Evolutionary conservation across 2,888 invertebrate genomes (phyloP).

Genomic region (Athalia circularis): DNA sequence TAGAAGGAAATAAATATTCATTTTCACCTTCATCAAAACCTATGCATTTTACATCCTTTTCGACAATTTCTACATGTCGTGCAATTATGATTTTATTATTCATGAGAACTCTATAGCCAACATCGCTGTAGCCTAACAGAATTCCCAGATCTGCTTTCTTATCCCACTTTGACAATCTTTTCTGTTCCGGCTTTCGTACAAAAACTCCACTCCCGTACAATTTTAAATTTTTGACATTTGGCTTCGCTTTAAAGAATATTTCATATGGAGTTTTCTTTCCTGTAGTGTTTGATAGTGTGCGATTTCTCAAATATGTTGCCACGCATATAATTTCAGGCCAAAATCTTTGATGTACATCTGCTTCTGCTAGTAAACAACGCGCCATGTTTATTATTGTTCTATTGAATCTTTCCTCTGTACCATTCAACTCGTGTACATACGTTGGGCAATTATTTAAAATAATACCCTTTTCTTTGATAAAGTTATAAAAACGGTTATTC

Average conservation of each 20-base stretch:
- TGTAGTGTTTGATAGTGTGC: constrained; percentile 45
- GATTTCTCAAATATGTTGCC: constrained; percentile 46
- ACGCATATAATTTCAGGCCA: constrained; percentile 43
- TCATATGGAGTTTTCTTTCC: constrained; percentile 49
- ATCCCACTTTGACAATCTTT: constrained; percentile 48
- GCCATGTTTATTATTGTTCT: constrained; percentile 46
- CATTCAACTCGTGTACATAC: constrained; percentile 48
- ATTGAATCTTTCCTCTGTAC: constrained; percentile 48
- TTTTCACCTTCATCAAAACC: too few species aligned
- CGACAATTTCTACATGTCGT: constrained; percentile 5
- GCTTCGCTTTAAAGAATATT: constrained; percentile 47
- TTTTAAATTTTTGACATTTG: constrained; percentile 37
- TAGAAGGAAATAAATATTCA: too few species aligned
- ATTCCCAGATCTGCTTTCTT: constrained; percentile 48
- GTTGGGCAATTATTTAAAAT: constrained; percentile 11
- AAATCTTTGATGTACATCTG: constrained; percentile 38
- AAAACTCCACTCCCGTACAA: constrained; percentile 47
- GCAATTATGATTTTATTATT: constrained; percentile 4
- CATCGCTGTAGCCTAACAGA: constrained; percentile 41
- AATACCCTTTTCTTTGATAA: constrained; percentile 41
- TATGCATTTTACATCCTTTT: constrained; percentile 12
- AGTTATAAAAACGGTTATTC: constrained; percentile 43
- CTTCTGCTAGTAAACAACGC: constrained; percentile 46
- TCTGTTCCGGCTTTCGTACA: constrained; percentile 46
- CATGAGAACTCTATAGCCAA: constrained; percentile 11